These are phyloP conservation scores for Unio delphinus DNA, from an alignment of 2,888 invertebrate genomes.

Conservation along the genomic window DNA sequence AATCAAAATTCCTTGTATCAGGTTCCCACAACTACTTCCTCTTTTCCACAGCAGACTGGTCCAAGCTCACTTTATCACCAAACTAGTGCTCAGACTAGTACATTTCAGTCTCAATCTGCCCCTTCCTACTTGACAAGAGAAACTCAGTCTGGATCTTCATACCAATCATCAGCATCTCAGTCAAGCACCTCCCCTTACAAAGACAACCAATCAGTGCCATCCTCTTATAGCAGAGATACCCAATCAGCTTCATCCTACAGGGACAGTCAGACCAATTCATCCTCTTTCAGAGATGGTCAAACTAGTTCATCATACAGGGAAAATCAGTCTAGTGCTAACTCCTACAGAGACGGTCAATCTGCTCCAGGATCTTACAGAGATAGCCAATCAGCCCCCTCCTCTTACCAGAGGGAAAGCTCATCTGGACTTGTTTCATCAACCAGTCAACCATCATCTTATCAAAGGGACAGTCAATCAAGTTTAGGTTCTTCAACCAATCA, in stretches of 20 bases:
- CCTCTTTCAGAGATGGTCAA: constrained; percentile 14
- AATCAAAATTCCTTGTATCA: constrained; percentile 47
- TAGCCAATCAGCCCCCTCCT: constrained; percentile 19
- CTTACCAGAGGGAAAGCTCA: constrained; percentile 19
- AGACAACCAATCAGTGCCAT: constrained; percentile 36
- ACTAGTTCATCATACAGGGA: constrained; percentile 24
- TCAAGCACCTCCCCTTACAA: constrained; percentile 29
- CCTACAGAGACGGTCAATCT: constrained; percentile 29
- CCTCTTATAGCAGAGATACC: constrained; percentile 39
- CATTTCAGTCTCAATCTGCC: no score
- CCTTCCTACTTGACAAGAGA: constrained; percentile 28
- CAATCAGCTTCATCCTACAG: constrained; percentile 35
- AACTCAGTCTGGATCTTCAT: constrained; percentile 23
- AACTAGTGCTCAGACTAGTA: constrained; percentile 1
- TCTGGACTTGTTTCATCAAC: constrained; percentile 19
- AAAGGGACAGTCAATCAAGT: constrained; percentile 11
- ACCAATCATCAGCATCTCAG: constrained; percentile 28
- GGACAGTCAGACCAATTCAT: constrained; percentile 18
- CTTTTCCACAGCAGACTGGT: constrained; percentile 25
- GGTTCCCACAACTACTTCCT: constrained; percentile 25
- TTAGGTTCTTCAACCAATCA: constrained; percentile 15
- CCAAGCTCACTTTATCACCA: constrained; percentile 31
- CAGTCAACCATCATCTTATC: constrained; percentile 16
- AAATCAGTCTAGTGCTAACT: constrained; percentile 26
- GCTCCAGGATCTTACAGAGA: constrained; percentile 21